Percentiles rank a stretch among this genome's conserved stretches.
phyloP scores from a whole-genome alignment of 2,113 vertebrate species.

The Rhynchopsitta pachyrhyncha region DNA sequence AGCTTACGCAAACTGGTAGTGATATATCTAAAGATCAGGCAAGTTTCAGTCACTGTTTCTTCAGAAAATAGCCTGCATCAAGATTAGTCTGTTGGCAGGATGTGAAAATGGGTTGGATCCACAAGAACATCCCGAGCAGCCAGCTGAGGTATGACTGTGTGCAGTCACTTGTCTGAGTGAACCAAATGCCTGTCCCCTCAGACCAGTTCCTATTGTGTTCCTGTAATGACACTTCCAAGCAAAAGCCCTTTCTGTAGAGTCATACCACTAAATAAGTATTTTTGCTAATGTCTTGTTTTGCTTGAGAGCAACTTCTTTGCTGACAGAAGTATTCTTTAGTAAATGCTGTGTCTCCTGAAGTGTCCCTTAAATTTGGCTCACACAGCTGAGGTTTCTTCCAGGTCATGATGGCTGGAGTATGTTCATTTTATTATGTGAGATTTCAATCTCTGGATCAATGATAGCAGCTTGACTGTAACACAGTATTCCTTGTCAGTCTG shows the following conservation, averaged over 20 bases:
- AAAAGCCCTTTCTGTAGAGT: not conserved
- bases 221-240: not conserved
- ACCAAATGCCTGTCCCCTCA: not conserved
- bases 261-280: not conserved
- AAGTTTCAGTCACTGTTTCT: not conserved
- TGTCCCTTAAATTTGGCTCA: not conserved
- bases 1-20: rapidly evolving
- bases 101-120: not conserved
- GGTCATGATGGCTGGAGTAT: not conserved
- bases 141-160: not conserved
- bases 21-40: not conserved
- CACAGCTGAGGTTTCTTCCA: not conserved
- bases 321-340: not conserved
- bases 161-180: not conserved
- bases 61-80: not conserved
- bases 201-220: not conserved
- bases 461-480: not conserved
- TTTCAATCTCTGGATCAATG: not conserved
- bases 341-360: not conserved
- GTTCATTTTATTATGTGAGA: not conserved
- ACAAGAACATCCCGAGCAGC: not conserved
- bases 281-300: not conserved
- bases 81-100: not conserved
- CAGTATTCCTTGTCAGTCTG: not conserved
- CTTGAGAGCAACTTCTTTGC: not conserved